These are phyloP conservation scores for Halcyon badia DNA, from an alignment of 2,797 vertebrate species.

Conservation along the genomic window DNA sequence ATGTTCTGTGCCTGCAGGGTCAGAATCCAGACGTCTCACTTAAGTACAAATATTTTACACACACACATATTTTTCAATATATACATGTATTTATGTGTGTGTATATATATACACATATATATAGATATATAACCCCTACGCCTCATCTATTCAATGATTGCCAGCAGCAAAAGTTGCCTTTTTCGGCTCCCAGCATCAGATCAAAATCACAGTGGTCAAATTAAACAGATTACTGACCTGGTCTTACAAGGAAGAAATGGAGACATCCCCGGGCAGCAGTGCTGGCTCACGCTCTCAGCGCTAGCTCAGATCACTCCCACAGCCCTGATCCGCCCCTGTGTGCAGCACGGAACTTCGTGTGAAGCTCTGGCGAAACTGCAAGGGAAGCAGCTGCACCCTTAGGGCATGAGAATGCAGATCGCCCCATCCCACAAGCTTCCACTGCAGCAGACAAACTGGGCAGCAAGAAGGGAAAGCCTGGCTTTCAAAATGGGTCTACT, in stretches of 20 bases:
- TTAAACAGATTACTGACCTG: not conserved
- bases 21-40: not conserved
- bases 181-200: not conserved
- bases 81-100: fast-evolving
- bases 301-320: not conserved
- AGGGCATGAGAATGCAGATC: not conserved
- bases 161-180: not conserved
- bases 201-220: not conserved
- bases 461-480: not conserved
- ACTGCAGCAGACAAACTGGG: not conserved
- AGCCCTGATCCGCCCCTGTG: not conserved
- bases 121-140: not conserved
- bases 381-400: not conserved
- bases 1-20: not conserved
- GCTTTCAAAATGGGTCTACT: not conserved
- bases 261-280: no score
- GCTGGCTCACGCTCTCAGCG: not conserved
- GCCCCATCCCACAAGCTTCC: not conserved
- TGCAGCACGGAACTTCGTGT: not conserved
- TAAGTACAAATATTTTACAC: not conserved
- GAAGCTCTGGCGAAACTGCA: not conserved
- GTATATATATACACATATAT: no score
- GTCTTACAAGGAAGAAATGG: not conserved
- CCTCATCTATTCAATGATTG: not conserved
- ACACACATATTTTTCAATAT: not conserved